Conservation (phyloP, 2,888 invertebrate genomes). For the Drosophila incognita region DNA sequence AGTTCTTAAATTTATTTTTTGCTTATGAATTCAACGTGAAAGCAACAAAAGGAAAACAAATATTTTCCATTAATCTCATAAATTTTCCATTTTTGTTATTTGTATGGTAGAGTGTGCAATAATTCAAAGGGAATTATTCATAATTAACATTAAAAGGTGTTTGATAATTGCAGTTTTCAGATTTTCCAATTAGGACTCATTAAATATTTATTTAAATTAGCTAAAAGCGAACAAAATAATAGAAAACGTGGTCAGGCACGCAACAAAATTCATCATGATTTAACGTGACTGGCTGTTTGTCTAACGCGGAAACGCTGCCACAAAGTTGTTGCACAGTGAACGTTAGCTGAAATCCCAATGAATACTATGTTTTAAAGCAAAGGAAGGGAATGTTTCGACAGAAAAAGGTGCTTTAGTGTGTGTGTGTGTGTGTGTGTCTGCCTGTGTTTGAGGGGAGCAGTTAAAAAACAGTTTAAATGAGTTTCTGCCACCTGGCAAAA, state of each 20-base stretch:
- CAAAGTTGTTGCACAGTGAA: conserved; percentile 8
- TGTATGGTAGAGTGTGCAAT: background rate
- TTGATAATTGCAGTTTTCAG: conserved; percentile 54
- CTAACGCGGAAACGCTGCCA: conserved; percentile 19
- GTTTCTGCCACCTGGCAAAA: conserved; percentile 55
- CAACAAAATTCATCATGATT: conserved; percentile 25
- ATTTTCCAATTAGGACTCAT: conserved; percentile 62
- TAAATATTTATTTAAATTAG: conserved; percentile 68
- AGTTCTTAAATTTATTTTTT: background rate
- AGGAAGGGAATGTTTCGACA: background rate
- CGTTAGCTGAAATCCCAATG: conserved; percentile 19
- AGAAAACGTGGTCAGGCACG: conserved; percentile 29
- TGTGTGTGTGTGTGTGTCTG: background rate
- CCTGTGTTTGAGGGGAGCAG: conserved; percentile 1
- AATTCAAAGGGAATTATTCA: conserved; percentile 11
- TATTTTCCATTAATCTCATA: background rate
- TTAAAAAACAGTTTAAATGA: conserved; percentile 68
- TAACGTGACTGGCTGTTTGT: conserved; percentile 61
- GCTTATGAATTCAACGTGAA: background rate
- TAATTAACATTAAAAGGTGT: conserved; percentile 3
- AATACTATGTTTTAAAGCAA: conserved; percentile 36
- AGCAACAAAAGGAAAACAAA: background rate
- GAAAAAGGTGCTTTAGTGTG: background rate
- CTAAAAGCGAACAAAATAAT: conserved; percentile 35
- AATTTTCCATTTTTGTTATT: background rate